Conservation (phyloP, 2,113 vertebrate species). For the Terrapene triunguis region DNA sequence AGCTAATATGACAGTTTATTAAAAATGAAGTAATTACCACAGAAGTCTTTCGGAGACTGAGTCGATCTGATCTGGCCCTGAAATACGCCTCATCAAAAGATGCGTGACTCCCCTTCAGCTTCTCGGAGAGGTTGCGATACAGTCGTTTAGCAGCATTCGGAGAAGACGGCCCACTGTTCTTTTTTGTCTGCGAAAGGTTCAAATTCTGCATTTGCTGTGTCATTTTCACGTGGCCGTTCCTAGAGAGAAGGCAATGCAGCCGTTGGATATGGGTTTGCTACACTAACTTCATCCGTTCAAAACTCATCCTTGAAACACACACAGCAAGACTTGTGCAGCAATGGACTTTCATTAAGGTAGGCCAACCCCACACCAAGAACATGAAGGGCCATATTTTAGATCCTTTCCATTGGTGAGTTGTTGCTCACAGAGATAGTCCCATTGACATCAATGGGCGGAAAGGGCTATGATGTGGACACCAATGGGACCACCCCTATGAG, state of each 20-base stretch:
- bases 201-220: constrained; percentile 97
- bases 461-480: neutral
- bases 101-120: constrained; percentile 92
- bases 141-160: constrained; percentile 95
- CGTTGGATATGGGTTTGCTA: neutral
- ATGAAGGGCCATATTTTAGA: fast-evolving
- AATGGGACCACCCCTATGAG: neutral
- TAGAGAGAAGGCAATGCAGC: constrained; percentile 54
- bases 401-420: neutral
- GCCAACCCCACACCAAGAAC: neutral
- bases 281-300: fast-evolving
- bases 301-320: fast-evolving
- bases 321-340: neutral
- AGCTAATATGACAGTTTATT: neutral
- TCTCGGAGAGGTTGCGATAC: constrained; percentile 96
- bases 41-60: constrained; percentile 91
- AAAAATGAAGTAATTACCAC: constrained; percentile 74
- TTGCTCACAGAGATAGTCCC: neutral
- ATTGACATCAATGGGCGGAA: neutral
- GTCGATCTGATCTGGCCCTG: constrained; percentile 88
- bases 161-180: constrained; percentile 88
- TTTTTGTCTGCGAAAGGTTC: constrained; percentile 89
- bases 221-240: constrained; percentile 84
- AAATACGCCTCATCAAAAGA: constrained; percentile 95
- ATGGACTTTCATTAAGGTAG: neutral